These are phyloP conservation scores for Eupelmus urozonus DNA, from an alignment of 2,888 invertebrate genomes.

Conservation along the genomic window DNA sequence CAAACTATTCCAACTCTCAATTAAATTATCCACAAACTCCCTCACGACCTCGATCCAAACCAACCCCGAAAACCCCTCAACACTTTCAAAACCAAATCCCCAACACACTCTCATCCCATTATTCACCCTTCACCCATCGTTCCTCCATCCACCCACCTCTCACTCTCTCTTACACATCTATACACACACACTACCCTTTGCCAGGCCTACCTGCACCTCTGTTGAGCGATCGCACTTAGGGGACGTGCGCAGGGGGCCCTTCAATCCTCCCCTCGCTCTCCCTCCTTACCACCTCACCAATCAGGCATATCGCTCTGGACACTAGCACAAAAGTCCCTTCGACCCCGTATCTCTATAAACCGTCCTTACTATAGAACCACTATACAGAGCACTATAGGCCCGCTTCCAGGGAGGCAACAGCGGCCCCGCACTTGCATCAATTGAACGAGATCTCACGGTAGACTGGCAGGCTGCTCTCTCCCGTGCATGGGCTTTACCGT, in stretches of 20 bases:
- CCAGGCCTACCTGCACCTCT: slow-evolving; percentile 26
- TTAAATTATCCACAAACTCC: no score
- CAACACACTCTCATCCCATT: no score
- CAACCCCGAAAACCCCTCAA: no score
- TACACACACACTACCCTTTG: no score
- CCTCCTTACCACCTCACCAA: background rate
- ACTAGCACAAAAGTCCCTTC: background rate
- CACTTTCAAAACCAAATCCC: no score
- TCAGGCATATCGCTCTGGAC: slow-evolving; percentile 25
- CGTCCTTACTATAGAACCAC: background rate
- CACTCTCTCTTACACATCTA: no score
- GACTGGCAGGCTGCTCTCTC: slow-evolving; percentile 64
- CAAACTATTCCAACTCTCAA: no score
- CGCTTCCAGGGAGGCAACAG: no score
- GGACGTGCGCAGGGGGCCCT: background rate
- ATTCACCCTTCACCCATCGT: no score
- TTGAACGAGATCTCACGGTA: slow-evolving; percentile 69
- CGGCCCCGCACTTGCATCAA: slow-evolving; percentile 71
- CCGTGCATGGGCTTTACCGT: slow-evolving; percentile 13
- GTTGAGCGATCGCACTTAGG: background rate
- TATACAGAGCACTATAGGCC: no score
- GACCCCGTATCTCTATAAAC: background rate
- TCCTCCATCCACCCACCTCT: no score
- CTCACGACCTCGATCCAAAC: no score
- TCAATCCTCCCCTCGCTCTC: slow-evolving; percentile 6